Base-by-base conservation (phyloP, 2,797 vertebrate genomes). In the Scomberomorus guttatus region DNA sequence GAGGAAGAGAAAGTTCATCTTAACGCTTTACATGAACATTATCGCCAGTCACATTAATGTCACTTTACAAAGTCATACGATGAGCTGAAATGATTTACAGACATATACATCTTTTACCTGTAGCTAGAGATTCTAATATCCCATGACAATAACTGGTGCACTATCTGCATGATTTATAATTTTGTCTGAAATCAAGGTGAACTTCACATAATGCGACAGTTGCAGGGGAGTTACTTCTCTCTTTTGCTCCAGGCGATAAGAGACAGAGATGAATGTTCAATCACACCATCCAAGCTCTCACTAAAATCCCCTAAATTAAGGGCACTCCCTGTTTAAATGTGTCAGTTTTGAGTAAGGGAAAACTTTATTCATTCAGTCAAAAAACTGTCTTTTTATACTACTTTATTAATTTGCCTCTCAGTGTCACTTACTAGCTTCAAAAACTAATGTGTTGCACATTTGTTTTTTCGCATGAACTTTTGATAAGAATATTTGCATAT, bases 211-310 rank as follows among this genome's bases (percentile, higher is more conserved):
- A 60, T 5, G 48, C 3, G 15, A 52, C 57, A 59, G 20, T n/a
- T 50, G 25, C 42, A 44, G 51, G 4, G 13, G 44, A 34, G 56
- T 29, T 51, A 10, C 29, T 39, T 25, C n/a, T 64, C 9, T 46
- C 46, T 46, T 3, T 11, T 32, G 66, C 57, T 68, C 25, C 24
- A 46, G 58, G n/a, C 12, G 4, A 27, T n/a, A 9, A 50, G 34
- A 75, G 44, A 61, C 24, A 48, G 25, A 65, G 34, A 57, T 42
- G 6, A 63, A 20, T 27, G 51, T 62, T 73, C 15, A 55, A 1
- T 46, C 18, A 69, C 25, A 37, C 37, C 10, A 11, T 3, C 37
- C 10, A 1, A 29, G n/a, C 18, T 48, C 25, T 12, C 5, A 0
- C 12, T 56, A 3, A 51, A 72, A 63, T 58, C 37, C 48, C 18